Percentiles rank a stretch among this genome's conserved stretches.
Conservation (phyloP, 2,113 vertebrate species). For the Rattus rattus region DNA sequence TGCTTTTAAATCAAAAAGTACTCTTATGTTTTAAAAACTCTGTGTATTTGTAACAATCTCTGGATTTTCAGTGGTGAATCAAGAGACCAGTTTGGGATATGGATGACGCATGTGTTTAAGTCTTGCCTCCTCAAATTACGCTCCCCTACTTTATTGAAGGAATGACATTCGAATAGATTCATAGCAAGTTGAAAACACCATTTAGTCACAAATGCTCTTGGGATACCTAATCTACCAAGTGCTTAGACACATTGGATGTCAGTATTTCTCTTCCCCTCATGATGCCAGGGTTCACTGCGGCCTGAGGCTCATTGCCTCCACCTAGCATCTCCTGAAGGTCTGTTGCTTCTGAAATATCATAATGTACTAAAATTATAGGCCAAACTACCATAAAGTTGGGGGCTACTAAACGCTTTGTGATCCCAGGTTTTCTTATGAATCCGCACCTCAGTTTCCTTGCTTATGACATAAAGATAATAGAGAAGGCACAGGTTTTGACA, state of each 20-base stretch:
- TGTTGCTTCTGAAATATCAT: not conserved
- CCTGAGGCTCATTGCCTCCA: not conserved
- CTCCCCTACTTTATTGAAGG: not conserved
- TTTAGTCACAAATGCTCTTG: not conserved
- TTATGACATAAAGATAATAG: conserved; percentile 26
- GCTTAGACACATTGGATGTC: no score
- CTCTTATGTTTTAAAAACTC: conserved; percentile 3
- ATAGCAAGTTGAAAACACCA: not conserved
- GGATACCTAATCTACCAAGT: not conserved
- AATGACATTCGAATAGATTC: not conserved
- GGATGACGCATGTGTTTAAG: not conserved
- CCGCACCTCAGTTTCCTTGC: not conserved
- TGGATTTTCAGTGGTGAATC: conserved; percentile 21
- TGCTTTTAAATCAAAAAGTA: conserved; percentile 40
- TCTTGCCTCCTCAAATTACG: not conserved
- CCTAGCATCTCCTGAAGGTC: not conserved
- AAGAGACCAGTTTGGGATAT: not conserved
- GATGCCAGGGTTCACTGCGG: not conserved
- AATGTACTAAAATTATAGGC: not conserved
- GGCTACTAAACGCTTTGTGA: not conserved
- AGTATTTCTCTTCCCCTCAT: not conserved
- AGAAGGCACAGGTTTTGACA: not conserved
- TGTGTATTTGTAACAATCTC: not conserved
- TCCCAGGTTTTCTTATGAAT: not conserved
- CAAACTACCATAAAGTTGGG: not conserved